Base-by-base conservation (phyloP, 2,888 invertebrate species). In the Vanessa cardui region DNA sequence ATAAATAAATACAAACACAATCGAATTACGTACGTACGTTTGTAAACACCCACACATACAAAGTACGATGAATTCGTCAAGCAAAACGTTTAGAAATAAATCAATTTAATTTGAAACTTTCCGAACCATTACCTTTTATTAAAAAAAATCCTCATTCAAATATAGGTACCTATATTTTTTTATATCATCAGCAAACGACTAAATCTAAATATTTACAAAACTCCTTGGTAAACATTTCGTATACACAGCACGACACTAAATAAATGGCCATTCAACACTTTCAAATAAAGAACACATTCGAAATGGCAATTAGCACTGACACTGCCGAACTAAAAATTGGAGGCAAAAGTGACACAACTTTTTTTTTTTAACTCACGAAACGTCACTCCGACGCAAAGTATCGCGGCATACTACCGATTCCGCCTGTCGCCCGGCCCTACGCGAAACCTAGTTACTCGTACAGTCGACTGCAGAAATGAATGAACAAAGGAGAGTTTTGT, bases 391-490 rank as follows among this genome's bases (percentile, higher is more conserved):
- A 68, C 74, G 76, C 80, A 74, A 76, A 73, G 75, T 78, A 71
- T 68, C 81, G 76, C 77, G 79, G 76, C 74, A 74, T 76, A 82
- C 82, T 82, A 79, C 74, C 77, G 73, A 56, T 62, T 50, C 58
- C 58, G 66, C 58, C 69, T 49, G 65, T 73, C 68, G 61, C 67
- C 56, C 52, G 65, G 70, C 70, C 70, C 70, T 70, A 70, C 46
- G 59, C 59, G 54, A 66, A 66, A 61, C 60, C 65, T 47, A 66
- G 50, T 65, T 61, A 52, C 44, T 58, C 62, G 58, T 59, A 70
- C 60, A 65, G 31, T 66, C 54, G 54, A 39, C 59, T 46, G 46
- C 54, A 54, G 52, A 39, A 59, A 18, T 56, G 56, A 56, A 56
- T 56, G 56, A 18, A 39, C 12, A 33, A 9, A 31, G 56, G n/a